Evolutionary conservation across 2,888 invertebrate genomes (phyloP), one percentile per base, ranked within the genome.

Genomic region (Augiades crinisus): DNA sequence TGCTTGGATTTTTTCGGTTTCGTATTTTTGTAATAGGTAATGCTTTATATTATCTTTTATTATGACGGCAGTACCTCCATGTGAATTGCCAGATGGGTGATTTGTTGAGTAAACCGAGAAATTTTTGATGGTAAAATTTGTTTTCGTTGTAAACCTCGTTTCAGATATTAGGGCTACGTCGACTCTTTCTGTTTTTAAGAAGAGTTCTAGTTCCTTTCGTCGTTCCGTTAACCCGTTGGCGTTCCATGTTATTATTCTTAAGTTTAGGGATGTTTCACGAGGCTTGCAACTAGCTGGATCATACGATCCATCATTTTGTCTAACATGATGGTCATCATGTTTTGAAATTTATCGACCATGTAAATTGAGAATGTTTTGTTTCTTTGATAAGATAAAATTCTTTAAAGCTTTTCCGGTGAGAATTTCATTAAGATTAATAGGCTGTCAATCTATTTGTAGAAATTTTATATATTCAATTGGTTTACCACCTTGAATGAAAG

Each of bases 91-190:
- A 27, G 58, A 53, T 16, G 58, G 60, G 22, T 61, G 64, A 34
- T 60, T 50, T 5, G 56, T 60, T 17, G 43, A 44, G 22, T 57
- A 54, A 2, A 54, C 33, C 21, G 16, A 44, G 30, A 53, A 58
- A 21, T 24, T 33, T 10, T 47, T 33, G 27, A 62, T 47, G 1
- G 13, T 31, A 4, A 62, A 8, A 27, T 58, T 47, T 6, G 57
- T 14, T 13, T 54, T 60, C 5, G 41, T 0, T 16, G 60, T 63
- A n/a, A 64, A 57, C 16, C 57, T 54, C 16, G 60, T 61, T 58
- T 62, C 61, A 13, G 61, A 62, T 3, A 62, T 57, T 16, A 62
- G 47, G n/a, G 55, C 54, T 24, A 61, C 41, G 24, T 63, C 58
- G 37, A 61, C 55, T n/a, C 17, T 58, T 24, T 63, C 52, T 7